Evolutionary conservation across 2,888 invertebrate species (phyloP).

Genomic region (Heteropelma amictum): DNA sequence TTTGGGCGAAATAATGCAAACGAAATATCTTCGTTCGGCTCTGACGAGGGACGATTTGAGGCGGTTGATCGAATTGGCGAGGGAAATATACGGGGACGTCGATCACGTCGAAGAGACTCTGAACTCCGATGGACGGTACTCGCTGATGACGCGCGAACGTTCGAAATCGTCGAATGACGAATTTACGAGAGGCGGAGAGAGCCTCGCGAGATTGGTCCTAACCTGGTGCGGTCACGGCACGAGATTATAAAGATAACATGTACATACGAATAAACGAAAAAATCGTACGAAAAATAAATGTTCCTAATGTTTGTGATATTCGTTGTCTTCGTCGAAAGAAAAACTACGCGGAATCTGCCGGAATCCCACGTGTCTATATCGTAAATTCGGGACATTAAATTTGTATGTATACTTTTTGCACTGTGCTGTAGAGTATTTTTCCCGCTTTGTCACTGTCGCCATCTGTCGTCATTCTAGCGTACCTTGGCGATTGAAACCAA

Average conservation of each 20-base stretch:
- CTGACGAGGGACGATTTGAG: conserved; percentile 65
- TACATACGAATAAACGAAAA: neutral
- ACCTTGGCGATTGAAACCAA: too few relatives aligned
- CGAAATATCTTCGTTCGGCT: conserved; percentile 60
- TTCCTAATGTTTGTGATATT: too few relatives aligned
- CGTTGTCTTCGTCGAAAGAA: too few relatives aligned
- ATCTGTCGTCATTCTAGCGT: too few relatives aligned
- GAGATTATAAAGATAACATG: conserved; percentile 5
- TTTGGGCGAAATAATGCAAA: conserved; percentile 60
- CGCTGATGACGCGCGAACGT: conserved; percentile 26
- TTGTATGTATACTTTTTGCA: too few relatives aligned
- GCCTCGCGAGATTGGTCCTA: conserved; percentile 53
- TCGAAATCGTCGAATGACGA: conserved; percentile 19
- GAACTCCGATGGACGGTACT: conserved; percentile 70
- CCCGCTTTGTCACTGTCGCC: too few relatives aligned
- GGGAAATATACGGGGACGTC: conserved; percentile 62
- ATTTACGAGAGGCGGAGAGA: conserved; percentile 29
- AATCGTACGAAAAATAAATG: too few relatives aligned
- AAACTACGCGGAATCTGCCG: too few relatives aligned
- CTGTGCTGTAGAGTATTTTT: too few relatives aligned
- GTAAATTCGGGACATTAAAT: too few relatives aligned
- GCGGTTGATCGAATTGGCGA: conserved; percentile 59
- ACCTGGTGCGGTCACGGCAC: conserved; percentile 43
- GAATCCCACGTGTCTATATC: too few relatives aligned
- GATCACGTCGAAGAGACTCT: conserved; percentile 73